Base-by-base conservation (phyloP, 2,113 vertebrate genomes). In the Mystacornis crossleyi region DNA sequence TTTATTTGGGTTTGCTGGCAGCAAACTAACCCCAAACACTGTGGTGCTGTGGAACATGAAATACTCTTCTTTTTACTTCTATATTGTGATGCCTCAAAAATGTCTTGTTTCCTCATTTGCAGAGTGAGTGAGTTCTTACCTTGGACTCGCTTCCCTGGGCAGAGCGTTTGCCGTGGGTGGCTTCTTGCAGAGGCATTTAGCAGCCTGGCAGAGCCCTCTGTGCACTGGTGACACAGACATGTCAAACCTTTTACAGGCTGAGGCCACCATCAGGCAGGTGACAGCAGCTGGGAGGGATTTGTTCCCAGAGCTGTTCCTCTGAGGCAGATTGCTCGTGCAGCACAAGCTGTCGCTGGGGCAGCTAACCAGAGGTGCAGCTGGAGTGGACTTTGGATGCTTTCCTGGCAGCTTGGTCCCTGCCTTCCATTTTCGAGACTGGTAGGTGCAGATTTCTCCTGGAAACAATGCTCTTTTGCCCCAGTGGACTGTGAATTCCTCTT, bases 1-100 rank as follows among this genome's bases (percentile, higher is more conserved):
- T 95, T 95, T 95, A 29, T 81, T 95, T 96, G 90, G 85, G 23
- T 88, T 90, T 90, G 92, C 79, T 83, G 50, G 77, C 50, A 92
- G 75, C 42, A 72, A 95, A 95, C 69, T 38, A 62, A 50, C 72
- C 78, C 60, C 72, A 74, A 28, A 51, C 60, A 20, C 40, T 62
- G 55, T 87, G 94, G 62, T 73, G 48, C 81, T 83, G 54, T 34
- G 15, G 70, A 89, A 73, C 51, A 15, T 6, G 1, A 62, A 54
- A 61, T 94, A 26, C 40, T 61, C 43, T 53, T 61, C 13, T 50
- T 89, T 91, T 93, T 72, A n/a, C 34, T 62, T 84, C 42, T 89
- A 0, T 57, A 36, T 54, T 94, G 72, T 42, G 75, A 26, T 61
- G 29, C 10, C 19, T 73, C 36, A 60, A 47, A 34, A 54, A 66